phyloP scores from a whole-genome alignment of 2,888 invertebrate genomes.

The Rhyacophila evoluta region DNA sequence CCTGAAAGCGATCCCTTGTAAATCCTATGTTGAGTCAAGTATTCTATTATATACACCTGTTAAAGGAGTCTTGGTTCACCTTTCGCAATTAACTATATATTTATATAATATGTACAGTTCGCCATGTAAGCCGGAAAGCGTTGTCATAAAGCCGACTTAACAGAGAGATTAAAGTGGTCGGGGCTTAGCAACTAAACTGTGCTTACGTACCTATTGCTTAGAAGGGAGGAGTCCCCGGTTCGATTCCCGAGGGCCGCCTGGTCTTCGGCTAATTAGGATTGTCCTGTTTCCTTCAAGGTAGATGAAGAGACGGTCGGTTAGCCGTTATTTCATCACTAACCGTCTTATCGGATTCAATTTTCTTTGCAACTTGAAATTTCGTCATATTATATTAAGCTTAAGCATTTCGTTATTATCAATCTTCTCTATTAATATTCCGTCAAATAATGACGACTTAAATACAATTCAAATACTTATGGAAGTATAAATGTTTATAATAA shows the following conservation, averaged over 20 bases:
- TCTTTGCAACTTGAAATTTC: neutral
- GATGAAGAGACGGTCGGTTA: neutral
- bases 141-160: slow-evolving; percentile 24
- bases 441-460: too few species aligned
- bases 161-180: slow-evolving; percentile 22
- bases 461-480: too few species aligned
- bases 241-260: slow-evolving; percentile 9
- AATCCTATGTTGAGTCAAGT: too few species aligned
- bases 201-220: neutral
- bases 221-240: neutral
- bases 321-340: neutral
- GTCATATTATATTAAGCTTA: neutral
- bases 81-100: neutral
- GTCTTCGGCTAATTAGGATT: slow-evolving; percentile 1
- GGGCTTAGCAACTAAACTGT: slow-evolving; percentile 20
- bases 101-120: slow-evolving; percentile 5
- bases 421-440: too few species aligned
- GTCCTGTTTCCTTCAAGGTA: slow-evolving; percentile 7
- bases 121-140: slow-evolving; percentile 18
- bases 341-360: neutral
- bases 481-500: too few species aligned
- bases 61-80: neutral
- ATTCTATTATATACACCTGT: too few species aligned
- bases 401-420: neutral
- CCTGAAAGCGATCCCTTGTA: too few species aligned